Evolutionary conservation across 2,113 vertebrate genomes (phyloP).

Genomic region (Numenius arquata): DNA sequence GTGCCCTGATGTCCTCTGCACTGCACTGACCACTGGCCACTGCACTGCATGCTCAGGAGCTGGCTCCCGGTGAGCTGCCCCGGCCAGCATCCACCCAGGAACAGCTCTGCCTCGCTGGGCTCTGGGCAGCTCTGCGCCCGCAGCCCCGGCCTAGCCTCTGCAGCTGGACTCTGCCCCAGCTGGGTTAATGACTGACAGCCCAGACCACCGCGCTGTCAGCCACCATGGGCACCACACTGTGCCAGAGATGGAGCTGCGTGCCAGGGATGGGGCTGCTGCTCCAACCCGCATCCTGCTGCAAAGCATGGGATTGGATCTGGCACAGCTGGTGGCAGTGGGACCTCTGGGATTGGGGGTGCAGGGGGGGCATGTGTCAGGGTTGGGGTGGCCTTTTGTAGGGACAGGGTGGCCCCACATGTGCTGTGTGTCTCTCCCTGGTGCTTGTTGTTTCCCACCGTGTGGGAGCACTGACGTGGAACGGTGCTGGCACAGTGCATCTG

Average conservation of each 20-base stretch:
- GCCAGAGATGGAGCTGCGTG: accelerated
- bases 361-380: accelerated
- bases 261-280: not conserved
- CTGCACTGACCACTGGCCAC: accelerated
- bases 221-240: not conserved
- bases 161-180: accelerated
- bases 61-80: accelerated
- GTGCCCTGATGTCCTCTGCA: not conserved
- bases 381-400: not conserved
- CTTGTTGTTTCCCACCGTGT: not conserved
- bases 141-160: not conserved
- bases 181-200: not conserved
- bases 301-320: accelerated
- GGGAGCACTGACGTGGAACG: accelerated
- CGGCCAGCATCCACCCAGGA: accelerated
- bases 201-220: accelerated
- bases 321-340: accelerated
- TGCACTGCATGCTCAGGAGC: accelerated
- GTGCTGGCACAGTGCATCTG: accelerated
- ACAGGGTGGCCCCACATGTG: accelerated
- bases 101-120: not conserved
- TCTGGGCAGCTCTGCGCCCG: accelerated
- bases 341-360: not conserved
- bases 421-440: not conserved
- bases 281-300: accelerated